phyloP scores from a whole-genome alignment of 2,888 invertebrate genomes.

The Apotomis capreana region DNA sequence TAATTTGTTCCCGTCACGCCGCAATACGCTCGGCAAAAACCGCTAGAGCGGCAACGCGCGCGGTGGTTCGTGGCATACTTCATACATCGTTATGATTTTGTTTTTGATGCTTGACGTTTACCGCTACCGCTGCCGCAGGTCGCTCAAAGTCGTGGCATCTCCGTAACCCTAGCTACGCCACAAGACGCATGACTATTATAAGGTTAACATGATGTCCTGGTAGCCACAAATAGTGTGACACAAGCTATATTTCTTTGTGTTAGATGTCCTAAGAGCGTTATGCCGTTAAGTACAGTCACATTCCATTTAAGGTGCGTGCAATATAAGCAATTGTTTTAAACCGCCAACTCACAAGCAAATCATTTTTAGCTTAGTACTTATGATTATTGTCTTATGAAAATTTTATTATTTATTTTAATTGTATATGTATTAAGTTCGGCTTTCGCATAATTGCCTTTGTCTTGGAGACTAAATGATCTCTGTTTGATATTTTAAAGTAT shows the following conservation, averaged over 20 bases:
- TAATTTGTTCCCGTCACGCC: too few species aligned
- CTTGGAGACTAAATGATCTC: slow-evolving; percentile 23
- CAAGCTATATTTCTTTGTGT: neutral
- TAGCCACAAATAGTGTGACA: neutral
- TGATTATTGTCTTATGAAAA: slow-evolving; percentile 29
- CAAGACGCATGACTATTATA: too few species aligned
- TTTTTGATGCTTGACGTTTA: too few species aligned
- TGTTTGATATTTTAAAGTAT: slow-evolving; percentile 8
- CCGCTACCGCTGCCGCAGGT: too few species aligned
- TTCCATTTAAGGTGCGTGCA: slow-evolving; percentile 4
- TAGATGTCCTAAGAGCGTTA: neutral
- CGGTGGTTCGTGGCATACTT: too few species aligned
- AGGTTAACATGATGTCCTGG: too few species aligned
- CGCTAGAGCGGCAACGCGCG: too few species aligned
- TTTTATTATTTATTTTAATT: slow-evolving; percentile 13
- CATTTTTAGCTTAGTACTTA: slow-evolving; percentile 1
- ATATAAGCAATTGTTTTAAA: neutral
- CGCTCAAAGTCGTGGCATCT: too few species aligned
- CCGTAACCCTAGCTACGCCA: too few species aligned
- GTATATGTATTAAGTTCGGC: neutral
- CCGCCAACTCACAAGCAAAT: neutral
- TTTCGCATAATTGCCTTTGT: slow-evolving; percentile 3
- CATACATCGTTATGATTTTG: too few species aligned
- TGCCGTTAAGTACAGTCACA: slow-evolving; percentile 5
- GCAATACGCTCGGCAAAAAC: too few species aligned